Base-by-base conservation (phyloP, 2,888 invertebrate genomes). In the Cantharis rustica region DNA sequence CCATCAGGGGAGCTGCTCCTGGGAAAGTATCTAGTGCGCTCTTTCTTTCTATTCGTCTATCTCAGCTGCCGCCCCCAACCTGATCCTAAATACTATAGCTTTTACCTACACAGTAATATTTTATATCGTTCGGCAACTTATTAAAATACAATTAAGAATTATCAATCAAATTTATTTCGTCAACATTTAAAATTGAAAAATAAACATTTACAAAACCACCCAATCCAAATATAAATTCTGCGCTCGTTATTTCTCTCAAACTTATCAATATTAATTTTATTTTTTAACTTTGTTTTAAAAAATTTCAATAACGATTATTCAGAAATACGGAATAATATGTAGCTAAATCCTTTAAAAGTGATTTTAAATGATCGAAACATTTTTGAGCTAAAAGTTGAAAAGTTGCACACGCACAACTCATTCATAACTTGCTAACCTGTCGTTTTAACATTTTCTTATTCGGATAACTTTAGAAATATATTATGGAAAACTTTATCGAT, bases 1-100 rank as follows among this genome's bases (percentile, higher is more conserved):
- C 85, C 83, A 83, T 84, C 80, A 83, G 83, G 82, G 83, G 84
- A 83, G 84, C 83, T 86, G 72, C 84, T 86, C 87, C 86, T 86
- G 86, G 86, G 85, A 85, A 86, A 85, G 80, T 83, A 83, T 81
- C 82, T 83, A 73, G 75, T 76, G 81, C 76, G 82, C 83, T 83
- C 82, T 73, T 83, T 82, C 77, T 71, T 80, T 72, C 76, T 81
- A 80, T 79, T 81, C 80, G 81, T 73, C 78, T 75, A 73, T 71
- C 75, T 75, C 78, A 71, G 64, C 72, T 61, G 47, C 77, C 77
- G 72, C 77, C 74, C 73, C 74, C 74, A 68, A 62, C 61, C 71
- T 74, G 63, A 69, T 73, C 23, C 73, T 64, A 71, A 73, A 77
- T 74, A 71, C 71, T 61, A 72, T 31, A 71, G 31, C 71, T 62